phyloP scores from a whole-genome alignment of 2,888 invertebrate species.

The Rutpela maculata region DNA sequence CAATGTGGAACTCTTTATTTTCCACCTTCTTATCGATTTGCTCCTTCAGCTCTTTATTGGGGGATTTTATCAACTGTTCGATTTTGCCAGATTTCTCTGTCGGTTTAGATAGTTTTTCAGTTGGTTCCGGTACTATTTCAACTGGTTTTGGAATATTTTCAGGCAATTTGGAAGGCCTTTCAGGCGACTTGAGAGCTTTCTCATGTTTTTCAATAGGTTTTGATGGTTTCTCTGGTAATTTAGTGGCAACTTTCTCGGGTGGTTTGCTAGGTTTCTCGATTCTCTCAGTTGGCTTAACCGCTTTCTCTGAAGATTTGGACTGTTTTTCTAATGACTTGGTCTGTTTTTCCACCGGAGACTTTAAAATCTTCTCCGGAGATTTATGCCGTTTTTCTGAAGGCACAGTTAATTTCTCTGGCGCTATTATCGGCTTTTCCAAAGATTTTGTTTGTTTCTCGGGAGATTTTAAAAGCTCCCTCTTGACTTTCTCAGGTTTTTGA shows the following conservation, averaged over 20 bases:
- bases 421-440: slow-evolving; percentile 55
- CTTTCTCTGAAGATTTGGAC: slow-evolving; percentile 33
- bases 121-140: slow-evolving; percentile 8
- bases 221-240: slow-evolving; percentile 23
- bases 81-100: slow-evolving; percentile 48
- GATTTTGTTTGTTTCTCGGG: slow-evolving; percentile 60
- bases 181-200: background rate
- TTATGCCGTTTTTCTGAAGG: slow-evolving; percentile 23
- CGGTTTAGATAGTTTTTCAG: slow-evolving; percentile 35
- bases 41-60: slow-evolving; percentile 61
- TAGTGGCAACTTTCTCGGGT: slow-evolving; percentile 6
- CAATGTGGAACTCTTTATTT: slow-evolving; percentile 50
- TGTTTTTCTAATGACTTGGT: slow-evolving; percentile 45
- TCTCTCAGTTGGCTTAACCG: slow-evolving; percentile 14
- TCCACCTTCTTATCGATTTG: slow-evolving; percentile 57
- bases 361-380: slow-evolving; percentile 30
- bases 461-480: slow-evolving; percentile 59
- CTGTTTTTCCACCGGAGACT: slow-evolving; percentile 32
- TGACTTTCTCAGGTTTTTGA: slow-evolving; percentile 65
- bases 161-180: slow-evolving; percentile 12
- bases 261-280: background rate
- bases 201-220: slow-evolving; percentile 24
- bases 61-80: slow-evolving; percentile 57
- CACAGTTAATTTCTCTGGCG: slow-evolving; percentile 56
- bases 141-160: slow-evolving; percentile 38